Evolutionary conservation across 2,113 vertebrate genomes (phyloP), one percentile per base, ranked within the genome.

Genomic region (Cichladusa arquata): DNA sequence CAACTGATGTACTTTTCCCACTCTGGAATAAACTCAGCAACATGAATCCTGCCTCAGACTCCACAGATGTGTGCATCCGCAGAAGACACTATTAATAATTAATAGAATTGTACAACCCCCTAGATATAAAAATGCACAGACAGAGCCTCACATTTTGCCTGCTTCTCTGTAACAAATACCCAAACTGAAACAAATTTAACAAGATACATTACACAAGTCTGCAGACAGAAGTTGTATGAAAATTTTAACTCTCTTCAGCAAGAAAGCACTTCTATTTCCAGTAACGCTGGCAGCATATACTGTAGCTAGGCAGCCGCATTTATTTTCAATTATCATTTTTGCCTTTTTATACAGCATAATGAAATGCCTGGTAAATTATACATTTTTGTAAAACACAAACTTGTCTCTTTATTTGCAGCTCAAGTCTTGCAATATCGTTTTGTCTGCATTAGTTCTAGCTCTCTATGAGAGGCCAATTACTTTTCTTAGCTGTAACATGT

Each of bases 311-410:
- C 95, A 97, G 95, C 86, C 93, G 3, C 90, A n/a, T 96, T 97
- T 95, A 94, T 97, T 95, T 97, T 94, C 96, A 96, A 96, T 93
- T 93, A 96, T 81, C 67, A 94, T 74, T 95, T 97, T 97, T 95
- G 95, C 94, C 95, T 95, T 96, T 95, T 97, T 96, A 90, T 96
- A 84, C 90, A 74, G 82, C 92, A 92, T 96, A 96, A 96, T 91
- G 93, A 97, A 96, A 97, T 96, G 81, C 80, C 92, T 97, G 83
- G 81, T 95, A 96, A 97, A 96, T 95, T 95, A 95, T 92, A 88
- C 86, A 84, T 94, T 97, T 97, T 95, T 90, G 88, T 91, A 95
- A 91, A 94, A 76, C 93, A 96, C 83, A 95, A 96, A 93, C 86
- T 96, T 93, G 78, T 96, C 92, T 85, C 80, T 96, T 96, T 94